Percentiles rank a stretch among this genome's conserved stretches.
Conservation (phyloP, 1,140 invertebrate species). For the Lasioglossum baleicum region DNA sequence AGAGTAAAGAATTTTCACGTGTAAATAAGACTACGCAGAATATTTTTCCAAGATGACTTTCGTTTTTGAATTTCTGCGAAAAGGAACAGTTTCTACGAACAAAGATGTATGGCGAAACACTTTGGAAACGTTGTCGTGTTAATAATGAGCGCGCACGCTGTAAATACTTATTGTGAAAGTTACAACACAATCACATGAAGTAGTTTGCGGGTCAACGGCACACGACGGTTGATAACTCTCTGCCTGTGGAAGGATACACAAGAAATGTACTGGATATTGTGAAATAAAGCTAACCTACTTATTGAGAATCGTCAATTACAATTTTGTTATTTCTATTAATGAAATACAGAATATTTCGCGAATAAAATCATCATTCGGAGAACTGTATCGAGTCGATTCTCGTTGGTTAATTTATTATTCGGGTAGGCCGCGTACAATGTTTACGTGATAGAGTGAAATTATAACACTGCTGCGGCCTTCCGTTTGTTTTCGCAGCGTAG, state of each 20-base stretch:
- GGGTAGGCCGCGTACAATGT: background rate
- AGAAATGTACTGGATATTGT: background rate
- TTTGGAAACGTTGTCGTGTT: background rate
- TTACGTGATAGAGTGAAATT: background rate
- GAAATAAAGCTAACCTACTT: background rate
- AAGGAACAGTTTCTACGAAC: background rate
- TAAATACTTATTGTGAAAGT: slow-evolving; percentile 54
- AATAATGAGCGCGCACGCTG: background rate
- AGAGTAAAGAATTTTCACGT: too few relatives aligned
- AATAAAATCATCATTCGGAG: too few relatives aligned
- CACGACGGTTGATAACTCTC: background rate
- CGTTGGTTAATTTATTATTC: background rate
- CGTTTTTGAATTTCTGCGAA: too few relatives aligned
- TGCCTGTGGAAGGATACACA: background rate
- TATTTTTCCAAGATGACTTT: too few relatives aligned
- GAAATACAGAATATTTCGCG: too few relatives aligned
- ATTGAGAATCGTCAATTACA: background rate
- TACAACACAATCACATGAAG: slow-evolving; percentile 37
- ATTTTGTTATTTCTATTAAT: too few relatives aligned
- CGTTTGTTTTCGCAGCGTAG: background rate
- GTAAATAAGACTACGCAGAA: too few relatives aligned
- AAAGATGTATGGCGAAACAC: background rate
- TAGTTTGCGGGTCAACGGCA: slow-evolving; percentile 48
- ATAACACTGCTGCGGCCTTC: background rate
- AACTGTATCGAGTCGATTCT: too few relatives aligned